phyloP scores from a whole-genome alignment of 1,140 invertebrate genomes.

The Mamestra configurata region DNA sequence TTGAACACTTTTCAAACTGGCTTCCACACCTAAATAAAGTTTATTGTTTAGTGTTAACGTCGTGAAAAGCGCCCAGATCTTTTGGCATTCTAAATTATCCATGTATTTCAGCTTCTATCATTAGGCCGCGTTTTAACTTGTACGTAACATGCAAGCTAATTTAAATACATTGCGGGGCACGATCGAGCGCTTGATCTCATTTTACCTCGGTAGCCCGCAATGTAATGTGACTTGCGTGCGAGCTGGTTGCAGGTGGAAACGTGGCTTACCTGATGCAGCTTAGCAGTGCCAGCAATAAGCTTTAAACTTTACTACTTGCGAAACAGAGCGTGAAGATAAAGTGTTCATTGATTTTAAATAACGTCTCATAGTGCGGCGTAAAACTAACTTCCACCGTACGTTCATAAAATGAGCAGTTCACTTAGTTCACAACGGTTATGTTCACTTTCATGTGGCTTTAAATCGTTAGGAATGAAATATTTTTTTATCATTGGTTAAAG shows the following conservation, averaged over 20 bases:
- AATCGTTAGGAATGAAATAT: not conserved
- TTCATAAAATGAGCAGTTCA: constrained; percentile 18
- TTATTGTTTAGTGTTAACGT: too few relatives aligned
- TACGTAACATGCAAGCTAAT: too few relatives aligned
- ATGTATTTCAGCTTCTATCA: not conserved
- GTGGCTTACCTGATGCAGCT: too few relatives aligned
- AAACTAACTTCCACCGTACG: not conserved
- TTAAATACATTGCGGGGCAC: too few relatives aligned
- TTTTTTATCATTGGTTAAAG: too few relatives aligned
- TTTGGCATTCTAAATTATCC: not conserved
- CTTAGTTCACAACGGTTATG: constrained; percentile 6
- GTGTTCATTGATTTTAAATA: constrained; percentile 41
- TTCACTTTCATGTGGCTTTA: not conserved
- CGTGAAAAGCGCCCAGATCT: not conserved
- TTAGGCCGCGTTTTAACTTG: too few relatives aligned
- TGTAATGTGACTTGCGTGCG: too few relatives aligned
- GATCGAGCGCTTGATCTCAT: too few relatives aligned
- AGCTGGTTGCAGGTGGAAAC: too few relatives aligned
- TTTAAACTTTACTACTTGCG: constrained; percentile 21
- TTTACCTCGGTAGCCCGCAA: too few relatives aligned
- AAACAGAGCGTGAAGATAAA: constrained; percentile 26
- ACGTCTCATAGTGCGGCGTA: not conserved
- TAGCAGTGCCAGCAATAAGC: not conserved
- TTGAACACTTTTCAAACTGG: too few relatives aligned
- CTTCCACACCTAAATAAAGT: too few relatives aligned